phyloP scores from a whole-genome alignment of 2,888 invertebrate species.

The Trimorus sp. region DNA sequence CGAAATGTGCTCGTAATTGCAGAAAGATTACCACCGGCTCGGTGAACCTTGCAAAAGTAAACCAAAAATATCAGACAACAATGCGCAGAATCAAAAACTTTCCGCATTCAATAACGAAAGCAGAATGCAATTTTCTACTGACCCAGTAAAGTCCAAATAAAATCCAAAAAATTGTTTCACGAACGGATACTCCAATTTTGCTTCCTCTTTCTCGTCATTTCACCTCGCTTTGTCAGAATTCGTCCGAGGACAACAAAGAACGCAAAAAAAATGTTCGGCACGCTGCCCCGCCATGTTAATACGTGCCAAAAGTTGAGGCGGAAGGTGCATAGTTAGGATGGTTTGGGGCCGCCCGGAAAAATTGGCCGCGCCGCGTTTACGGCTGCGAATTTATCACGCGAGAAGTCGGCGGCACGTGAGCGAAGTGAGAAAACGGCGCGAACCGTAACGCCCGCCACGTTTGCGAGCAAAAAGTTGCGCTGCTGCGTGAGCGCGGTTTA shows the following conservation, averaged over 20 bases:
- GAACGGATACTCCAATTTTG: too few species aligned
- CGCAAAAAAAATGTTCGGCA: too few species aligned
- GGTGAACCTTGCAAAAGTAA: too few species aligned
- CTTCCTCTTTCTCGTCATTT: too few species aligned
- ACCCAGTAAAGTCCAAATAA: not conserved
- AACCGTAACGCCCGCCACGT: conserved; percentile 9
- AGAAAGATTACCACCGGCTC: too few species aligned
- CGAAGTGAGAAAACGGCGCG: conserved; percentile 5
- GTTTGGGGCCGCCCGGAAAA: not conserved
- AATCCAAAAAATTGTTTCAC: too few species aligned
- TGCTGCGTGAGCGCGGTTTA: conserved; percentile 24
- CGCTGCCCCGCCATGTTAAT: not conserved
- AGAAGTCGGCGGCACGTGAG: conserved; percentile 8
- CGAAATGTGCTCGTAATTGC: not conserved
- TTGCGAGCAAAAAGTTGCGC: conserved; percentile 25
- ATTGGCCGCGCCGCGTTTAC: not conserved
- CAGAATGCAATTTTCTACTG: not conserved
- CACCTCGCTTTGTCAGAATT: too few species aligned
- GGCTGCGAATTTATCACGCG: conserved; percentile 2
- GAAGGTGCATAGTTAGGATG: not conserved
- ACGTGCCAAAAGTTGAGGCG: not conserved
- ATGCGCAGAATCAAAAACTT: too few species aligned
- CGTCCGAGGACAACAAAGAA: too few species aligned
- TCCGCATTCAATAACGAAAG: not conserved
- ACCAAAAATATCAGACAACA: too few species aligned